Base-by-base conservation (phyloP, 1,140 invertebrate species). In the Lanistes nyassanus region DNA sequence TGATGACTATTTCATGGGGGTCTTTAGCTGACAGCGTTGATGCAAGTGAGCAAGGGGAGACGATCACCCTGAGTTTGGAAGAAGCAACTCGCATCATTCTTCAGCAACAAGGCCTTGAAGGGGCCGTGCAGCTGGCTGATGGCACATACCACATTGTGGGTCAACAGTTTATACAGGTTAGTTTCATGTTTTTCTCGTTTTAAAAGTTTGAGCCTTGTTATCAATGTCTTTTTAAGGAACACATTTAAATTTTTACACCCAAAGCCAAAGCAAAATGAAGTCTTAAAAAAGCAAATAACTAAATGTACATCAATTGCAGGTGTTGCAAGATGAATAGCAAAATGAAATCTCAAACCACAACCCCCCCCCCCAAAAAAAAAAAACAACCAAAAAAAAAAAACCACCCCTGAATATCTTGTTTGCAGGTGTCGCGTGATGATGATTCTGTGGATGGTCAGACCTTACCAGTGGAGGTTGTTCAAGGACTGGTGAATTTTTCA, bases 11-110 rank as follows among this genome's bases (percentile, higher is more conserved):
- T 55, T 37, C 36, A 36, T 37, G 31, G 26, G n/a, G 37, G 37
- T 42, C 56, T 66, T 19, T 73, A 26, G 51, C 55, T 47, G 53
- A 36, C 62, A 66, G 36, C 13, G 7, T 66, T 31, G 39, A 34
- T 7, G 39, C 31, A 26, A n/a, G 58, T 36, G 51, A 65, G 5
- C 37, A 53, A 53, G 73, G 77, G 53, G 37, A 79, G 31, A 82
- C 84, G 29, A 81, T 85, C 16, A 83, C 82, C 3, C 76, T 85
- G 26, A 85, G 78, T 65, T 67, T 85, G 42, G 84, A 85, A 34
- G 84, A 83, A 68, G 82, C 84, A 9, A 78, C 82, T 16, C 79
- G 82, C 72, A 77, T 81, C 51, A 76, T 85, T 0, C 70, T 85
- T 5, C 79, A 82, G 39, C 80, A 82, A 69, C 80, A 81, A 42